phyloP scores from a whole-genome alignment of 2,888 invertebrate genomes.

The Agriopis aurantiaria region DNA sequence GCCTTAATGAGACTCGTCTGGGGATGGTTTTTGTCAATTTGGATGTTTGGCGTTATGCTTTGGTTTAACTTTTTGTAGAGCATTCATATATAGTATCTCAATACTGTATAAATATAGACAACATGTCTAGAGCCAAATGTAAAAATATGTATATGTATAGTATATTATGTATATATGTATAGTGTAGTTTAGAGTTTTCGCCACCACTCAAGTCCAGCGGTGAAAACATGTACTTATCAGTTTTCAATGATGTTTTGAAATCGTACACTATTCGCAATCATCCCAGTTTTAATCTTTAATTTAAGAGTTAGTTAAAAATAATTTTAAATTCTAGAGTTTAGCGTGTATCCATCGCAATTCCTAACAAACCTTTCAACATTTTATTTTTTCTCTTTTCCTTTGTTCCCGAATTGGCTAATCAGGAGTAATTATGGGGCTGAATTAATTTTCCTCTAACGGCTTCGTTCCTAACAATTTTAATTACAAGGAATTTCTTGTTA shows the following conservation, averaged over 20 bases:
- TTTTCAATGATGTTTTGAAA: too few species aligned
- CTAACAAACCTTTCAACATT: not conserved
- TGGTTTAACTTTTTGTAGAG: not conserved
- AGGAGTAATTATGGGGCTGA: constrained; percentile 9
- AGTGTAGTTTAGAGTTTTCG: too few species aligned
- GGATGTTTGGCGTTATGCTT: not conserved
- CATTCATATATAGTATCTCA: too few species aligned
- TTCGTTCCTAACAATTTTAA: constrained; percentile 22
- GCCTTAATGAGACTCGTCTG: not conserved
- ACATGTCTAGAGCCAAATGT: too few species aligned
- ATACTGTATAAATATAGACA: too few species aligned
- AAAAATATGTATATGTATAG: too few species aligned
- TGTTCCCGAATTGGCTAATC: constrained; percentile 10
- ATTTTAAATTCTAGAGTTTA: not conserved
- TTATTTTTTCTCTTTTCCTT: not conserved
- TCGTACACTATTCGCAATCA: too few species aligned
- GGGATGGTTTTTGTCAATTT: not conserved
- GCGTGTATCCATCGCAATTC: not conserved
- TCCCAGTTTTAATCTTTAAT: not conserved
- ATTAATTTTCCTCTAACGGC: constrained; percentile 15
- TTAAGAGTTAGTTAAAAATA: not conserved
- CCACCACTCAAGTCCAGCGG: too few species aligned
- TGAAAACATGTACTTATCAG: too few species aligned
- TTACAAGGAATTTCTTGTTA: constrained; percentile 19
- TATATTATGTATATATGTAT: too few species aligned